phyloP scores from a whole-genome alignment of 2,797 vertebrate species.

The Hydrophis major region DNA sequence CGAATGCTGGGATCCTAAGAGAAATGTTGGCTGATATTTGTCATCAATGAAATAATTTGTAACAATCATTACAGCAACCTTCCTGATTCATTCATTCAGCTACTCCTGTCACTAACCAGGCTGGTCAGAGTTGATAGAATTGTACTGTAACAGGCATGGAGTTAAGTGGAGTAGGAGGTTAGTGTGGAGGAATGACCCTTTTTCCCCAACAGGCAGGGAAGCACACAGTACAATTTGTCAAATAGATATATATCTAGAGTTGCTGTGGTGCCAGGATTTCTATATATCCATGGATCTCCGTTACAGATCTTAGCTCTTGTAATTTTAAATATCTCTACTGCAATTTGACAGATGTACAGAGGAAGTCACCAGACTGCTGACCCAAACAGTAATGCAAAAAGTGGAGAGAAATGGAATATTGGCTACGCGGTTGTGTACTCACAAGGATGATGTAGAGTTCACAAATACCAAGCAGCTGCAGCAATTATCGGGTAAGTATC shows the following conservation, averaged over 20 bases:
- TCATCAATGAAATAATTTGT: not conserved
- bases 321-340: not conserved
- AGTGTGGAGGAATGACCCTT: not conserved
- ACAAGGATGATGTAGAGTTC: conserved; percentile 92
- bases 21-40: not conserved
- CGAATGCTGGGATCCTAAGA: not conserved
- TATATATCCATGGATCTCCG: not conserved
- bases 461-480: conserved; percentile 86
- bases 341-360: conserved; percentile 81
- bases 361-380: conserved; percentile 82
- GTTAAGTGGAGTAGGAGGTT: not conserved
- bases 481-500: conserved; percentile 82
- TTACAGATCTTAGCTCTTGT: not conserved
- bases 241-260: not conserved
- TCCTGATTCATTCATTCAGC: not conserved
- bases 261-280: not conserved
- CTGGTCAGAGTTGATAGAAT: not conserved
- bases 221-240: not conserved
- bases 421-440: conserved; percentile 92
- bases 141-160: not conserved
- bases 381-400: conserved; percentile 77
- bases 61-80: not conserved
- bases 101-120: not conserved
- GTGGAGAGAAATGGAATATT: conserved; percentile 90
- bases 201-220: not conserved